Conservation (phyloP, 92 coral and sea anemone species). For the Parazoanthus atlanticus region DNA sequence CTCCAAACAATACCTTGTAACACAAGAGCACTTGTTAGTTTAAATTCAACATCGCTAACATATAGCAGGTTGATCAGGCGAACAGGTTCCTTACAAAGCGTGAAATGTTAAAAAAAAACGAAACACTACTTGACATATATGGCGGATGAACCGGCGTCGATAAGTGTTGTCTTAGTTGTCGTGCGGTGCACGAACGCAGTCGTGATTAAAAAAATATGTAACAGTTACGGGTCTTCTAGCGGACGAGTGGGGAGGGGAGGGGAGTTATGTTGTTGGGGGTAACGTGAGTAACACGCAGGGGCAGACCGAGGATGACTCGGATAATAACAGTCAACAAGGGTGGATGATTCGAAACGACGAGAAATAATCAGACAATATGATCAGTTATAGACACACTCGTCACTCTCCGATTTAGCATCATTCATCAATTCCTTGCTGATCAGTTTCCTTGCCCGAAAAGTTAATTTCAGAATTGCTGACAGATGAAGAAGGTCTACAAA, state of each 20-base stretch:
- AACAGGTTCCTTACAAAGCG: constrained; percentile 5
- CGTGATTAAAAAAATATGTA: background rate
- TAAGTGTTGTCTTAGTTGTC: background rate
- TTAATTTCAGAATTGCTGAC: no score
- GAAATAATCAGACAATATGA: no score
- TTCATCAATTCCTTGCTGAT: no score
- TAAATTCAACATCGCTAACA: background rate
- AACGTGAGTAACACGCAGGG: no score
- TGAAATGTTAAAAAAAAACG: background rate
- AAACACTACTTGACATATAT: background rate
- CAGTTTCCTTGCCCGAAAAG: no score
- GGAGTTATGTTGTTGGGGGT: background rate
- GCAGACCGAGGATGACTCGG: no score
- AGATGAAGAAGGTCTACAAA: no score
- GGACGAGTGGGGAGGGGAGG: background rate
- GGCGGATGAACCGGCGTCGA: background rate
- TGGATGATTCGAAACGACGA: no score
- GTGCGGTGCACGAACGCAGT: background rate
- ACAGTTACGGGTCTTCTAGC: background rate
- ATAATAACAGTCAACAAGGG: no score
- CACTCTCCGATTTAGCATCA: no score
- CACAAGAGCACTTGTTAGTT: constrained; percentile 27
- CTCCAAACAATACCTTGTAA: constrained; percentile 12
- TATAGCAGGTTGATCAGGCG: background rate
- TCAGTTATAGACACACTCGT: no score